Percentiles rank a stretch among this genome's conserved stretches.
Evolutionary conservation across 2,888 invertebrate species (phyloP).

Genomic region (Athalia circularis): DNA sequence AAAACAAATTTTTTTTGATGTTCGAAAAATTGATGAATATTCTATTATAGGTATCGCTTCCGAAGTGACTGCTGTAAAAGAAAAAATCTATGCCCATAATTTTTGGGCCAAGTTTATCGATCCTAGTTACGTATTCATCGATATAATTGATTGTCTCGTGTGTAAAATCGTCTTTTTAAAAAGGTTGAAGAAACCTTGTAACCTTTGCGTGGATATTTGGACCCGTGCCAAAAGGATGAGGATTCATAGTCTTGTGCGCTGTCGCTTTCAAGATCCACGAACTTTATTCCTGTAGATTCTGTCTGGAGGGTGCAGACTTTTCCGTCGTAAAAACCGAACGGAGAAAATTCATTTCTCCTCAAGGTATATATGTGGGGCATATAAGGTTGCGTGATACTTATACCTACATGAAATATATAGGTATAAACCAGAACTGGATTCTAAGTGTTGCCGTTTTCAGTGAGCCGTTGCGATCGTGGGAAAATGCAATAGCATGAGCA

Average conservation of each 20-base stretch:
- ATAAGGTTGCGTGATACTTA: too few relatives aligned
- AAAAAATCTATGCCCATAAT: too few relatives aligned
- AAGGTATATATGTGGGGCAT: not conserved
- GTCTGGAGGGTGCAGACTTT: constrained; percentile 8
- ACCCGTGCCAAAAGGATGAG: constrained; percentile 13
- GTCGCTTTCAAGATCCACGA: constrained; percentile 33
- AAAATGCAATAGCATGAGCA: too few relatives aligned
- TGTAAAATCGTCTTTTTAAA: not conserved
- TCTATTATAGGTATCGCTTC: too few relatives aligned
- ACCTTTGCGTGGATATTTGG: not conserved
- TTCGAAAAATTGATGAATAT: too few relatives aligned
- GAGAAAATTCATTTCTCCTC: constrained; percentile 30
- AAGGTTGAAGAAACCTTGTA: constrained; percentile 10
- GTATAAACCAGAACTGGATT: constrained; percentile 28
- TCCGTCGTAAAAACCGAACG: constrained; percentile 30
- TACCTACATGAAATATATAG: constrained; percentile 2
- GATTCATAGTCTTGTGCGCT: constrained; percentile 26
- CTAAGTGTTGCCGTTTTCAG: not conserved
- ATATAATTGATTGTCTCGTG: too few relatives aligned
- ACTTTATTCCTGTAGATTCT: constrained; percentile 17
- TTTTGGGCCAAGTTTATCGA: too few relatives aligned
- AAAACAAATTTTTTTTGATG: too few relatives aligned
- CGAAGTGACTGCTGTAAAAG: too few relatives aligned
- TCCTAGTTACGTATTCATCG: too few relatives aligned
- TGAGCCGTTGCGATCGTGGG: too few relatives aligned